Evolutionary conservation across 2,797 vertebrate species (phyloP), one percentile per base, ranked within the genome.

Genomic region (Tinamus major): DNA sequence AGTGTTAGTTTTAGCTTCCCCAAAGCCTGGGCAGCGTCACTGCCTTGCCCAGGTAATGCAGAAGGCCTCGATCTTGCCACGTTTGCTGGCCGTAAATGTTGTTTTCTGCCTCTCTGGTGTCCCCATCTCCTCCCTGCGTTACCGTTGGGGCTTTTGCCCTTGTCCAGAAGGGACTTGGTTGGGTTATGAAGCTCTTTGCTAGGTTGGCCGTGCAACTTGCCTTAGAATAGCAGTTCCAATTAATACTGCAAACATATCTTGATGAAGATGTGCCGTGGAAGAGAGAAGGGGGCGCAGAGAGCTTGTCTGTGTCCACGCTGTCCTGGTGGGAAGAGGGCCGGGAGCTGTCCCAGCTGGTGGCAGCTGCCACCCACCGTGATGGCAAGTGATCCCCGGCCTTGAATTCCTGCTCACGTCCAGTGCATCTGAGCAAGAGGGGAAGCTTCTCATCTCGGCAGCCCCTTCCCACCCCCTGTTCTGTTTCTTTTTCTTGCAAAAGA

Each of bases 101-200:
- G 2, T 35, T 29, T 46, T 29, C 14, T 1, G 1, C 49, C 82
- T 23, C 35, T 18, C 9, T 8, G 16, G 15, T 15, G 26, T 53
- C 51, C 26, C 26, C 14, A 8, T 53, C 14, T 53, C 51, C 27
- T 31, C 15, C 29, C 16, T 10, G 53, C 29, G 53, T 31, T 31
- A 6, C 63, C 31, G 18, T 81, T 87, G 72, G 77, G 77, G 37
- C 33, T 71, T 68, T 85, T 26, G 17, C 19, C 64, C 23, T 79
- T 88, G 74, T 70, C 74, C 70, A 84, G 56, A 56, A 93, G 67
- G 71, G 37, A 37, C 61, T 86, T 71, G 89, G 72, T 83, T 76
- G 86, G 44, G 29, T 89, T 89, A 46, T 85, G 13, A 1, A 68
- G 68, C 61, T 87, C 46, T 85, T 87, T 92, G 42, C n/a, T 48